phyloP scores from a whole-genome alignment of 1,140 invertebrate species.

The Cyphomyrmex costatus region DNA sequence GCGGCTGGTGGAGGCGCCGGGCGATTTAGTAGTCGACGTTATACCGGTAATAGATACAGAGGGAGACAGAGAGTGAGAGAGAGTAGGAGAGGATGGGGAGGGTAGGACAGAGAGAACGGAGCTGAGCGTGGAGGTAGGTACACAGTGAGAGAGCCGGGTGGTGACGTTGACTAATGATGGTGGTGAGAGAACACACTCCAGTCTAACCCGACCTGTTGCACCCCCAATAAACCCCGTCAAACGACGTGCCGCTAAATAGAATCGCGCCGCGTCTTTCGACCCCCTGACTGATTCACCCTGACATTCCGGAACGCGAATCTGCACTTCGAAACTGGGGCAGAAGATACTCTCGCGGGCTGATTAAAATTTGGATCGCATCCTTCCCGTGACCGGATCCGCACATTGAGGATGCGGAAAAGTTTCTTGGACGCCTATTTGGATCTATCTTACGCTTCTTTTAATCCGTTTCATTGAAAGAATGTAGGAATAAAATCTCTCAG shows the following conservation, averaged over 20 bases:
- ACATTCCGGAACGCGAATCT: constrained; percentile 70
- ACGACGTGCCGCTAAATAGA: constrained; percentile 86
- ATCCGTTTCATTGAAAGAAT: neutral
- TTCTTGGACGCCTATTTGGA: neutral
- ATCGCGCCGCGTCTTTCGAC: constrained; percentile 85
- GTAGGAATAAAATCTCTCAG: neutral
- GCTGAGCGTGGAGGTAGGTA: constrained; percentile 65
- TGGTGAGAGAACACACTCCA: constrained; percentile 86
- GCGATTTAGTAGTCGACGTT: constrained; percentile 79
- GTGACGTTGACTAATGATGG: constrained; percentile 88
- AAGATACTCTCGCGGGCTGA: constrained; percentile 43
- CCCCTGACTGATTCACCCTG: constrained; percentile 82
- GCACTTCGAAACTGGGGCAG: constrained; percentile 68
- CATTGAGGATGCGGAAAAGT: neutral
- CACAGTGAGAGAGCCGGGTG: constrained; percentile 76
- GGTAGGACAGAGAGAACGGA: constrained; percentile 64
- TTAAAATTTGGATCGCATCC: constrained; percentile 57
- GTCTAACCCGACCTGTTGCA: constrained; percentile 87
- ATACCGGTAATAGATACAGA: constrained; percentile 78
- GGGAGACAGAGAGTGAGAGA: constrained; percentile 60
- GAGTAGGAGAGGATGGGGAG: constrained; percentile 63
- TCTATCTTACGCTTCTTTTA: neutral
- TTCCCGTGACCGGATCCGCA: constrained; percentile 15
- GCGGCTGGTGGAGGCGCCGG: constrained; percentile 67
- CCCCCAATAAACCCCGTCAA: constrained; percentile 86